Base-by-base conservation (phyloP, 2,888 invertebrate genomes). In the Lasioglossum calceatum region DNA sequence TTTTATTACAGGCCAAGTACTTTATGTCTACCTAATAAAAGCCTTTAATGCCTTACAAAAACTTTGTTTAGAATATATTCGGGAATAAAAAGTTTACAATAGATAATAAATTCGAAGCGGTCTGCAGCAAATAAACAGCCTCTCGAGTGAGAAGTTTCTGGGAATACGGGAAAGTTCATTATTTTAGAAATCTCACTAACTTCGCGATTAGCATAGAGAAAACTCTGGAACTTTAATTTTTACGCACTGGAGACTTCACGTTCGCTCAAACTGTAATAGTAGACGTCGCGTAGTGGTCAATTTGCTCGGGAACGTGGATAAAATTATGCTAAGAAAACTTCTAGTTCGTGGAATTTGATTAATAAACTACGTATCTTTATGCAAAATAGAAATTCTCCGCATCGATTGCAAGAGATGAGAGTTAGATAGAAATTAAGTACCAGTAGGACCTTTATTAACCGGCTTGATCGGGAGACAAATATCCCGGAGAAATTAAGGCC, bases 21-120 rank as follows among this genome's bases (percentile, higher is more conserved):
- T 64, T 64, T 32, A 64, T 64, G 32, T 64, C 7, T 1, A 5
- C 64, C 64, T 64, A 64, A 64, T 64, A 64, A 64, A 64, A 16
- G 16, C 5, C 32, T 32, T 64, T 32, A 32, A 27, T 32, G 32
- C 14, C 32, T 64, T 64, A 32, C 32, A 32, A 64, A 64, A 64
- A 64, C 64, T 64, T 64, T 16, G 32, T 64, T 64, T 32, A 27
- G 64, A 64, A 16, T 64, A 64, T 64, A 64, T 64, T 64, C 61
- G 61, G 27, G 27, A 64, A 32, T 27, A 16, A 16, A 64, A 16
- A 16, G 32, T 16, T 16, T 32, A 32, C 27, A 64, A 32, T 4
- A 32, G 64, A 64, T 32, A 64, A 64, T 64, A 64, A 64, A 64
- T 32, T 7, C 27, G 27, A 61, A 27, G 14, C 14, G 61, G 16